Evolutionary conservation across 2,888 invertebrate species (phyloP).

Genomic region (Pollenia angustigena): DNA sequence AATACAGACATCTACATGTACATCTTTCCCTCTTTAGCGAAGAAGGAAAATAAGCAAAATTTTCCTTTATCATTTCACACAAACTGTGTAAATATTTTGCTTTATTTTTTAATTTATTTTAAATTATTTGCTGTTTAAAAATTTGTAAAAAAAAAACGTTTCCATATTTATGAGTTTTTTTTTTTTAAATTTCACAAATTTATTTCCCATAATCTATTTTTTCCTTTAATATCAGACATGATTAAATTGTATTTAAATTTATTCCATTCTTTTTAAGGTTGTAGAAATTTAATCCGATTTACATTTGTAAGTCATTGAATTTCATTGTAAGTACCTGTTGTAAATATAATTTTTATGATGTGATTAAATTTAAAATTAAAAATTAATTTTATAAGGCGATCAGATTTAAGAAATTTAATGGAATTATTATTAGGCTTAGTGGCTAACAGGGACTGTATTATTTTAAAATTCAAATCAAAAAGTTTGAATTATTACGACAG

Average conservation of each 20-base stretch:
- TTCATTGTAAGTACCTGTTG: conserved; percentile 20
- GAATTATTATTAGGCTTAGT: not conserved
- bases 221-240: not conserved
- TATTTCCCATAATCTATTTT: not conserved
- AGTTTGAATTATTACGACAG: no score
- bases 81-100: not conserved
- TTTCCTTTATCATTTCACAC: not conserved
- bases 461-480: no score
- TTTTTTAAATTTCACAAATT: not conserved
- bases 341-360: conserved; percentile 15
- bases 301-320: conserved; percentile 14
- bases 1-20: conserved; percentile 3
- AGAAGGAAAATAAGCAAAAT: not conserved
- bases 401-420: not conserved
- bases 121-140: conserved; percentile 1
- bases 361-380: conserved; percentile 1
- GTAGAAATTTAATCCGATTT: conserved; percentile 29
- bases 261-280: conserved; percentile 12
- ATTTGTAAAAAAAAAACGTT: not conserved
- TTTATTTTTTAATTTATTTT: conserved; percentile 18
- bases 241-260: conserved; percentile 19
- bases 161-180: not conserved
- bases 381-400: not conserved
- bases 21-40: not conserved
- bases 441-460: not conserved